Evolutionary conservation across 2,797 vertebrate species (phyloP).

Genomic region (Rhinichthys osculus): DNA sequence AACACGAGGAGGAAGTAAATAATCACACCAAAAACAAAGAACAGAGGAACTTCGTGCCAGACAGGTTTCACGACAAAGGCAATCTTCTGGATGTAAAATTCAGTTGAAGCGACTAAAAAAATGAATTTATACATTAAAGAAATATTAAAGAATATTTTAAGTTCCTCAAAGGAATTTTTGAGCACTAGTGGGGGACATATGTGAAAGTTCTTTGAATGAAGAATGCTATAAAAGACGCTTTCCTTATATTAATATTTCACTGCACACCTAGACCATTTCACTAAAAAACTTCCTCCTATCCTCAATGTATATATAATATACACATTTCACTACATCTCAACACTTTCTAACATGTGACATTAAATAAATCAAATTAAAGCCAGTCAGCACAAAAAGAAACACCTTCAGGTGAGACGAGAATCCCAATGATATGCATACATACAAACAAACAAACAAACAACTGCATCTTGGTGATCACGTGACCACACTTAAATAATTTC

Average conservation of each 20-base stretch:
- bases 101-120: not conserved
- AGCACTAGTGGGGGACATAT: not conserved
- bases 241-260: slow-evolving; percentile 28
- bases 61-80: slow-evolving; percentile 15
- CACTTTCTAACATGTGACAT: slow-evolving; percentile 35
- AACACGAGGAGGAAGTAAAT: slow-evolving; percentile 28
- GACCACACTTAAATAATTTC: slow-evolving; percentile 50
- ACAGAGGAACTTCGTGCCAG: not conserved
- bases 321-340: slow-evolving; percentile 61
- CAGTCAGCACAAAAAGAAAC: slow-evolving; percentile 9
- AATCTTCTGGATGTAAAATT: slow-evolving; percentile 2
- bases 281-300: not conserved
- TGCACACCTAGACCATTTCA: slow-evolving; percentile 3
- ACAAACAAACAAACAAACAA: slow-evolving; percentile 42
- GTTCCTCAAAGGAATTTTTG: slow-evolving; percentile 3
- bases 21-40: slow-evolving; percentile 6
- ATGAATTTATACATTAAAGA: too few species aligned
- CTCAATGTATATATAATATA: slow-evolving; percentile 76
- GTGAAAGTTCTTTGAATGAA: slow-evolving; percentile 9
- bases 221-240: not conserved
- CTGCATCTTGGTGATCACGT: slow-evolving; percentile 21
- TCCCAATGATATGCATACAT: slow-evolving; percentile 42
- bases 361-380: slow-evolving; percentile 39
- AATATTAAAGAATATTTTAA: not conserved
- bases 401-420: slow-evolving; percentile 18